Evolutionary conservation across 2,888 invertebrate species (phyloP), one percentile per base, ranked within the genome.

Genomic region (Seira ritae): DNA sequence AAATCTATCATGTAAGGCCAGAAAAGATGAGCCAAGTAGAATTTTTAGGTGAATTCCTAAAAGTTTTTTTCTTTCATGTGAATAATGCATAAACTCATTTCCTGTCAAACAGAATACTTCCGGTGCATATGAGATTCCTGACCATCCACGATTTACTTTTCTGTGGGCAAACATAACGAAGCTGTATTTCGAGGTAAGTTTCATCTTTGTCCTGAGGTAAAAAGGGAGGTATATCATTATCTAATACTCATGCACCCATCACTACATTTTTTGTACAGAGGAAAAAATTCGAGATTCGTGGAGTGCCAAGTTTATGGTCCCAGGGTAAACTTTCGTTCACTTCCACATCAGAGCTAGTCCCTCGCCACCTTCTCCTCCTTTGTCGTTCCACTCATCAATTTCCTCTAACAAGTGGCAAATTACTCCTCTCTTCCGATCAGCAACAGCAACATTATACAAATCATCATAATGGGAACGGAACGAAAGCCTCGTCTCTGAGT

Each of bases 151-250:
- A 80, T 95, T 95, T 37, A 95, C 95, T 87, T 98, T 98, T 90
- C 94, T 96, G 80, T 99, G 98, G 98, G 96, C 97, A 90, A 96
- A 96, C 89, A 98, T 99, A 86, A 97, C 96, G 86, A 98, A 98
- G 92, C 92, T 98, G 19, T 96, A 96, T 91, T 98, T 98, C 91
- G 98, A 98, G 91, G 94, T 94, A 90, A 92, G 92, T 3, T 15
- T 22, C n/a, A 23, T n/a, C n/a, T n/a, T n/a, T n/a, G n/a, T n/a
- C n/a, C n/a, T n/a, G n/a, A n/a, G n/a, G n/a, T n/a, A n/a, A n/a
- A n/a, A n/a, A n/a, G n/a, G n/a, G n/a, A n/a, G n/a, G n/a, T n/a
- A n/a, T n/a, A n/a, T n/a, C n/a, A n/a, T n/a, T n/a, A n/a, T n/a
- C n/a, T n/a, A n/a, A n/a, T n/a, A n/a, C n/a, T n/a, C n/a, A n/a